These are phyloP conservation scores for Martes martes DNA, from an alignment of 2,113 vertebrate genomes.

Conservation along the genomic window DNA sequence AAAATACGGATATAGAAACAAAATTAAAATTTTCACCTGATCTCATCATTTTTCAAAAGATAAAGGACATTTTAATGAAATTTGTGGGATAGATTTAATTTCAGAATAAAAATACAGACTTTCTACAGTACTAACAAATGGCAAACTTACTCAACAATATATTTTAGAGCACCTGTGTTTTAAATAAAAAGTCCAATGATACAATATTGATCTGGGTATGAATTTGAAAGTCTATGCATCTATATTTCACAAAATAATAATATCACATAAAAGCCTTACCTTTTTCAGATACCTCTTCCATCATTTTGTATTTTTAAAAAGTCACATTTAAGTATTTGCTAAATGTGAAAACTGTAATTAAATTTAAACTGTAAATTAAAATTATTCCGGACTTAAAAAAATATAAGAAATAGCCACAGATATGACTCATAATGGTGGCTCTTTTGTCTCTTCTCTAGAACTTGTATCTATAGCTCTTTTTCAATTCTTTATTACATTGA, in stretches of 20 bases:
- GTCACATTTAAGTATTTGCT: not conserved
- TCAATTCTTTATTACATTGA: not conserved
- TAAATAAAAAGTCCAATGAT: not conserved
- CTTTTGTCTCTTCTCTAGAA: not conserved
- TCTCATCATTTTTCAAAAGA: not conserved
- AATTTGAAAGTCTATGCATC: not conserved
- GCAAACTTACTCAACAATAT: not conserved
- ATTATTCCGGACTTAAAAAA: not conserved
- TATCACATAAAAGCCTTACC: not conserved
- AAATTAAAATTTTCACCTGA: not conserved
- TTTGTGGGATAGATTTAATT: not conserved
- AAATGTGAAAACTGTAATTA: not conserved
- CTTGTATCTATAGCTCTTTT: not conserved
- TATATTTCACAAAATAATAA: not conserved
- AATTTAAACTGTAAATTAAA: not conserved
- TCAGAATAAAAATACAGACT: not conserved
- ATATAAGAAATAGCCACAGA: not conserved
- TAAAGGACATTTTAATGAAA: slow-evolving; percentile 1
- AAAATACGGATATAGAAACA: not conserved
- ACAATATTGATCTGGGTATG: not conserved
- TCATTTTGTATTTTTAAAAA: not conserved
- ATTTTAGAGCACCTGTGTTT: not conserved
- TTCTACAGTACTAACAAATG: not conserved
- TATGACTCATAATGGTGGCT: not conserved
- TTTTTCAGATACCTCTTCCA: not conserved